These are phyloP conservation scores for Pangasius larnaudii DNA, from an alignment of 2,797 vertebrate species.

Conservation along the genomic window DNA sequence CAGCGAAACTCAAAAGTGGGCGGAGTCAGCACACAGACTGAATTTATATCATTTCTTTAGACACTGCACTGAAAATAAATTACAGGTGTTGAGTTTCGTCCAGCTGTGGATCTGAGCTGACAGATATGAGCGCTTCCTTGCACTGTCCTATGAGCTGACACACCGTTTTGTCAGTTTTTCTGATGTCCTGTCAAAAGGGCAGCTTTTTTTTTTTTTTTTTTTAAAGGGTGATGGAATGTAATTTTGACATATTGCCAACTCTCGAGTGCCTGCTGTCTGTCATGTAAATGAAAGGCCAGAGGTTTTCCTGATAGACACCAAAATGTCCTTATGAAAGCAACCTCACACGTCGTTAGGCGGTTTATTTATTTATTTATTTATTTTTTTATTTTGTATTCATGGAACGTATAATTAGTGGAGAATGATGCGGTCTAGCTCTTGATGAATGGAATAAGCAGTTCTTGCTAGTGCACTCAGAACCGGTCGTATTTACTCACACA, in stretches of 20 bases:
- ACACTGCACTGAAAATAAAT: too few relatives aligned
- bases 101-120: background rate
- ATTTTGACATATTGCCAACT: background rate
- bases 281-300: background rate
- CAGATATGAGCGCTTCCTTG: background rate
- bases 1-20: too few relatives aligned
- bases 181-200: background rate
- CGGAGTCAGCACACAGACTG: too few relatives aligned
- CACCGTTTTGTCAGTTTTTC: background rate
- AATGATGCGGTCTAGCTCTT: background rate
- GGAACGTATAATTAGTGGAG: background rate
- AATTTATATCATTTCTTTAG: too few relatives aligned
- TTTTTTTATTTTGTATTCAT: background rate
- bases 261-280: background rate
- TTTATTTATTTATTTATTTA: too few relatives aligned
- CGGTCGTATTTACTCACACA: background rate
- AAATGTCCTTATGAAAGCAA: background rate
- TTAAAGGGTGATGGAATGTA: background rate
- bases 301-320: background rate
- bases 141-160: background rate
- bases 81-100: too few relatives aligned
- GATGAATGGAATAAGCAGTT: background rate
- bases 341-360: background rate
- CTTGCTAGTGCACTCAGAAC: conserved; percentile 1
- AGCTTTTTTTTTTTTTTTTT: background rate